phyloP scores from a whole-genome alignment of 2,797 vertebrate genomes.

The Mus spretus region DNA sequence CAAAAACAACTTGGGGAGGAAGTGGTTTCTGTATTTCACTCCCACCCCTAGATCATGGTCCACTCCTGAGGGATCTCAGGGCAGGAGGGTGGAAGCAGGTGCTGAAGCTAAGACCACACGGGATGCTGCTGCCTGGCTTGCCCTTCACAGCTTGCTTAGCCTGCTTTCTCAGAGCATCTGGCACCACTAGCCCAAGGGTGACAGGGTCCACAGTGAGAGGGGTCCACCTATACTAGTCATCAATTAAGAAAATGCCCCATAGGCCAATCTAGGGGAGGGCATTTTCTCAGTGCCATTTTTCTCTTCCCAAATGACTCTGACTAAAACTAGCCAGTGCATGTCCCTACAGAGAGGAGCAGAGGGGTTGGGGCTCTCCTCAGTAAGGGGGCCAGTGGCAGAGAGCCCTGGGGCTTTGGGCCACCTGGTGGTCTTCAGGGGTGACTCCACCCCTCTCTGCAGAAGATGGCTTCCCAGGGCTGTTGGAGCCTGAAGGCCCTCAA shows the following conservation, averaged over 20 bases:
- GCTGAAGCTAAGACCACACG: background rate
- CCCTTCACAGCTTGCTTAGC: background rate
- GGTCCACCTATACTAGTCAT: background rate
- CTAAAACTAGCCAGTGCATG: background rate
- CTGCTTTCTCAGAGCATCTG: background rate
- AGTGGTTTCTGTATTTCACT: background rate
- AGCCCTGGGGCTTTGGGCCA: background rate
- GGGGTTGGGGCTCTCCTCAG: fast-evolving
- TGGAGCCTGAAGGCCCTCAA: background rate
- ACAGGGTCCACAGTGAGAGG: background rate
- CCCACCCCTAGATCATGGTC: background rate
- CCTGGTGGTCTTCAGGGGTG: background rate
- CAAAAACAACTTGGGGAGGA: background rate
- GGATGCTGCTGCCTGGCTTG: background rate
- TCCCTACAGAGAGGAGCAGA: background rate
- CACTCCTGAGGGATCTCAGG: background rate
- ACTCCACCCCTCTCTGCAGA: background rate
- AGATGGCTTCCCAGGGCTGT: fast-evolving
- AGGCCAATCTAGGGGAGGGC: background rate
- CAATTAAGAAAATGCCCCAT: background rate
- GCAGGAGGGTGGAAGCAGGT: background rate
- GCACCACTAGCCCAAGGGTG: background rate
- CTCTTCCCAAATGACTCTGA: background rate
- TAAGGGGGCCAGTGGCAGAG: background rate
- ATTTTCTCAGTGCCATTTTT: background rate